Evolutionary conservation across 2,113 vertebrate genomes (phyloP).

Genomic region (Pimephales promelas): DNA sequence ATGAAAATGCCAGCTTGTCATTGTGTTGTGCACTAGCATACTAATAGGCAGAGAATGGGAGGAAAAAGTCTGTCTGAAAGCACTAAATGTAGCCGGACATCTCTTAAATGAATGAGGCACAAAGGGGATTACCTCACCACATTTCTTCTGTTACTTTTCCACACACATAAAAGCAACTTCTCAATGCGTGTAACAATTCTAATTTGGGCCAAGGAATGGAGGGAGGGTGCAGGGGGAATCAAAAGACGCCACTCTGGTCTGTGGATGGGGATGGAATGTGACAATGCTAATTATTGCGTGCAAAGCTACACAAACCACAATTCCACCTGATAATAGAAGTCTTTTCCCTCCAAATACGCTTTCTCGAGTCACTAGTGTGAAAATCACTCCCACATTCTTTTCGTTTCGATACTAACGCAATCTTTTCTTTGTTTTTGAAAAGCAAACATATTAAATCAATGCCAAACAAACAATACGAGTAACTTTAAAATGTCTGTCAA

Average conservation of each 20-base stretch:
- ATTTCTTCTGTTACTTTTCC: conserved; percentile 40
- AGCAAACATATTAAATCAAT: background rate
- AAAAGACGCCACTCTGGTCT: conserved; percentile 39
- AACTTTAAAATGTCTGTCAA: background rate
- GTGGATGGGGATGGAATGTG: conserved; percentile 57
- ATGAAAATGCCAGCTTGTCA: background rate
- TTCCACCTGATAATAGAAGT: conserved; percentile 50
- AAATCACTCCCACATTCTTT: conserved; percentile 37
- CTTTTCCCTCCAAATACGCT: conserved; percentile 26
- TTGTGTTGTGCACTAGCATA: background rate
- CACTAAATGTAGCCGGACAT: conserved; percentile 20
- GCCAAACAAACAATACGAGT: background rate
- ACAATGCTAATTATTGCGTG: conserved; percentile 58
- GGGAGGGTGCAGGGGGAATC: conserved; percentile 19
- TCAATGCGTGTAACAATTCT: conserved; percentile 45
- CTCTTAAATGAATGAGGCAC: conserved; percentile 27
- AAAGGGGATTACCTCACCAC: conserved; percentile 50
- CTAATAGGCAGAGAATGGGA: background rate
- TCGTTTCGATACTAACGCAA: background rate
- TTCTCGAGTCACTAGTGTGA: conserved; percentile 21
- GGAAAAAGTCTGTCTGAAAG: conserved; percentile 14
- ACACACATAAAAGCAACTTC: conserved; percentile 30
- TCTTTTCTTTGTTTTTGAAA: conserved; percentile 3
- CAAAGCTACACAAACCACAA: conserved; percentile 46
- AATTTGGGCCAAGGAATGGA: conserved; percentile 30